These are phyloP conservation scores for Orthosia incerta DNA, from an alignment of 2,888 invertebrate species.

Conservation along the genomic window DNA sequence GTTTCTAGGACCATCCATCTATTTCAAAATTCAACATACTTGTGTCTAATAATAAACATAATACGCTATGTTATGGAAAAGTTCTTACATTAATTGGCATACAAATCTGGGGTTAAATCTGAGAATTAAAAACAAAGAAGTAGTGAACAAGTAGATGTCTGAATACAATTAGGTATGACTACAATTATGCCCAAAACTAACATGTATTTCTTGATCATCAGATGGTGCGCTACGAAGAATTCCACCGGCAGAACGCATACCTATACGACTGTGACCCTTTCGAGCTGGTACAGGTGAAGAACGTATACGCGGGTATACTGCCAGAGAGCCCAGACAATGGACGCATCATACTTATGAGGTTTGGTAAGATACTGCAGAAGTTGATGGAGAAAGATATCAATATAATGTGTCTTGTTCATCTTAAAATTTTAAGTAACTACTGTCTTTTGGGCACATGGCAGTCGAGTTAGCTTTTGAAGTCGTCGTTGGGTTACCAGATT, in stretches of 20 bases:
- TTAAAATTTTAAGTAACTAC: no score
- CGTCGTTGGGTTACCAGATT: no score
- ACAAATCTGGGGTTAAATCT: no score
- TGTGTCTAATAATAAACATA: no score
- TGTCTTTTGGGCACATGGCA: no score
- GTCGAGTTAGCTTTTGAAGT: no score
- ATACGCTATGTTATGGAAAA: no score
- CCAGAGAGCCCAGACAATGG: conserved; percentile 85
- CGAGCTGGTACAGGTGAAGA: conserved; percentile 79
- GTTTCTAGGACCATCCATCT: no score
- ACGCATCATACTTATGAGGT: conserved; percentile 85
- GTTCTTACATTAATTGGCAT: no score
- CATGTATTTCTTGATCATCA: conserved; percentile 57
- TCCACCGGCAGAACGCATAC: conserved; percentile 78
- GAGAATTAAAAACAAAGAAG: no score
- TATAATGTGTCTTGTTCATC: neutral
- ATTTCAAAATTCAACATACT: no score
- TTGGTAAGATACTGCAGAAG: conserved; percentile 70
- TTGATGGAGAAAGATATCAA: neutral
- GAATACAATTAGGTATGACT: neutral
- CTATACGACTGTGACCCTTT: conserved; percentile 85
- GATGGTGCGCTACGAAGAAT: conserved; percentile 87
- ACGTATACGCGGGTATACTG: conserved; percentile 82
- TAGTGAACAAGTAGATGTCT: no score
- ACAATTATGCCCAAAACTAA: neutral